Evolutionary conservation across 2,888 invertebrate genomes (phyloP), one percentile per base, ranked within the genome.

Genomic region (Hymenopus coronatus): DNA sequence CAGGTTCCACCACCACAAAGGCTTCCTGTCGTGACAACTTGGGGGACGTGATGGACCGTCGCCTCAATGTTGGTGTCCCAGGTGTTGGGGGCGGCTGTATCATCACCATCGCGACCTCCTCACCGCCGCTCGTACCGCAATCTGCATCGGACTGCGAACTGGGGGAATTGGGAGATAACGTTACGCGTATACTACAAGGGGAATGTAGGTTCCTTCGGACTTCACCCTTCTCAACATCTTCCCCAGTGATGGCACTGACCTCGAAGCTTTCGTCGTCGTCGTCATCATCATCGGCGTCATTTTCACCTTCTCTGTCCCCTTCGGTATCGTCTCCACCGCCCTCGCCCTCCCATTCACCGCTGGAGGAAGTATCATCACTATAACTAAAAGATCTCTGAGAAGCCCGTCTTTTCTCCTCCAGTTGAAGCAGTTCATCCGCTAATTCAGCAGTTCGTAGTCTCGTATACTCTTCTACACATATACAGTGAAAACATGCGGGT

Each of bases 11-110:
- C 81, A 96, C 96, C 91, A 97, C 96, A 92, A 97, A 96, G 0
- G 97, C 97, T 93, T 97, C 97, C 92, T 97, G 97, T 28, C 97
- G 95, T 85, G 94, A 92, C 15, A 94, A 91, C 90, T 93, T 93
- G 84, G 85, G 85, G 15, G 85, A 85, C 89, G 96, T 96, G 91
- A 97, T 96, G 12, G 97, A 97, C 90, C 96, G 95, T 91, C 97
- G 94, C 88, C 97, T 94, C 2, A n/a, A 9, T 33, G 87, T 40
- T 8, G 87, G 87, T 6, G 87, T 33, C n/a, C 87, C 87, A 20
- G 86, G 82, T n/a, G 87, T 81, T 0, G n/a, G 90, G 90, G 87
- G 90, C 83, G 83, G 89, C 86, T 28, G 84, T 40, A 85, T 93
- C 92, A 12, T 92, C 92, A 90, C 93, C 92, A 91, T 93, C 88